Evolutionary conservation across 2,113 vertebrate genomes (phyloP).

Genomic region (Callospermophilus lateralis): DNA sequence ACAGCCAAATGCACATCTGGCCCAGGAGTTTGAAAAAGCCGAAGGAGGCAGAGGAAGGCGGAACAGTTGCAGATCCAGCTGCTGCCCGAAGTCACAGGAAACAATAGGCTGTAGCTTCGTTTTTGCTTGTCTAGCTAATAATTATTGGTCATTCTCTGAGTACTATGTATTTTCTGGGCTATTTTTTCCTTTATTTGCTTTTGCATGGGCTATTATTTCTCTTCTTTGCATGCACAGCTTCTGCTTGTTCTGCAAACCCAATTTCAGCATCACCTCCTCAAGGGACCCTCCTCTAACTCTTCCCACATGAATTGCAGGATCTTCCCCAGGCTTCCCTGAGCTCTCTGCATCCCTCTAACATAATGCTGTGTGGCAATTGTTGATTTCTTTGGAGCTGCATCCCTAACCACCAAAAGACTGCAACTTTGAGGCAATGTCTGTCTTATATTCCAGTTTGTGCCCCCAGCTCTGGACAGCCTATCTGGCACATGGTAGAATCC

Average conservation of each 20-base stretch:
- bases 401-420: neutral
- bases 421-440: neutral
- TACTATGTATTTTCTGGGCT: neutral
- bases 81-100: neutral
- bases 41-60: neutral
- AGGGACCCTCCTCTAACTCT: neutral
- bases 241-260: neutral
- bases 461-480: neutral
- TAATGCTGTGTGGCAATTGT: neutral
- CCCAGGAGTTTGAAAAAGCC: neutral
- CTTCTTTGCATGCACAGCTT: neutral
- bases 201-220: neutral
- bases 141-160: neutral
- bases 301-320: neutral
- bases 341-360: neutral
- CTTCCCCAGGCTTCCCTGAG: neutral
- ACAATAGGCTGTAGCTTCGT: fast-evolving
- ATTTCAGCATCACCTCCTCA: neutral
- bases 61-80: fast-evolving
- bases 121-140: neutral
- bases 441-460: neutral
- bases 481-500: neutral
- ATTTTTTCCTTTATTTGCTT: neutral
- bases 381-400: neutral
- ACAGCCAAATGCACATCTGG: neutral